Evolutionary conservation across 2,888 invertebrate genomes (phyloP).

Genomic region (Patella caerulea): DNA sequence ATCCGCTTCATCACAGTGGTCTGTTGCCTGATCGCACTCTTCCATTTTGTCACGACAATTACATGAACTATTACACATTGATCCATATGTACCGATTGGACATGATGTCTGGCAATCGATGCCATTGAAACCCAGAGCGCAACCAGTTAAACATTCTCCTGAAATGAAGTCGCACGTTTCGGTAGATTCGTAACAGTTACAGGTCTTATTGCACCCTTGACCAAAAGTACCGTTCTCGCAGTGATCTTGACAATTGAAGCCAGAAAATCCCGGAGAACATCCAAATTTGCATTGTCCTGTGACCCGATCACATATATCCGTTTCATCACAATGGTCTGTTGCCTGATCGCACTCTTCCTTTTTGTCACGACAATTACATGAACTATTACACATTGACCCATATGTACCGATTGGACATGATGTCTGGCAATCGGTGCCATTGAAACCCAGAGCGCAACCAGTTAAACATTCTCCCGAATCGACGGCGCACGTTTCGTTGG

Average conservation of each 20-base stretch:
- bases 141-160: background rate
- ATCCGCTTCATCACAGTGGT: conserved; percentile 16
- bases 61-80: background rate
- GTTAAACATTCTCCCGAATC: background rate
- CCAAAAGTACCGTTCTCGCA: background rate
- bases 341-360: conserved; percentile 12
- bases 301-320: background rate
- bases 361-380: background rate
- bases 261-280: background rate
- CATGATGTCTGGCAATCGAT: background rate
- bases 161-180: conserved; percentile 17
- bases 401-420: background rate
- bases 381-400: background rate
- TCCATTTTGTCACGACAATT: background rate
- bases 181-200: background rate
- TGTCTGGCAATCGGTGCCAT: background rate
- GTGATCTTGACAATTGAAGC: background rate
- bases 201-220: background rate
- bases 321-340: conserved; percentile 21
- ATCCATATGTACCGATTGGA: background rate
- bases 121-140: background rate
- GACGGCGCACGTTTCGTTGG: background rate
- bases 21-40: conserved; percentile 17
- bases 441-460: background rate
- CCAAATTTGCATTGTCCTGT: background rate